phyloP scores from a whole-genome alignment of 23 tunicate genomes.

The Styela clava region DNA sequence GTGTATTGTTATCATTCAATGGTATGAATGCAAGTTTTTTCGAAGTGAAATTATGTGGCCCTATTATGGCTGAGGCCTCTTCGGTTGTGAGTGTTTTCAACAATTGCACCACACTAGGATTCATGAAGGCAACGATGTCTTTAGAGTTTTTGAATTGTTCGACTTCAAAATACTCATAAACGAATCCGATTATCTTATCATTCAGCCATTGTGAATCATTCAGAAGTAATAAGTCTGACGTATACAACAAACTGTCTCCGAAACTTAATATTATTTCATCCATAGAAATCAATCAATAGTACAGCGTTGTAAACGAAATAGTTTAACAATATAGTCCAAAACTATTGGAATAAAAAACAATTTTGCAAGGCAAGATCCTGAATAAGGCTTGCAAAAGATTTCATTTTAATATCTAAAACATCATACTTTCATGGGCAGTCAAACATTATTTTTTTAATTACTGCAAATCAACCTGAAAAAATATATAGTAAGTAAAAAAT shows the following conservation, averaged over 20 bases:
- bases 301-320: too few species aligned
- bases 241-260: conserved; percentile 48
- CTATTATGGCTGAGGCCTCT: conserved; percentile 27
- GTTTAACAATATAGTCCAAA: too few species aligned
- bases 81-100: conserved; percentile 4
- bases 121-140: conserved; percentile 10
- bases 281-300: too few species aligned
- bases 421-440: too few species aligned
- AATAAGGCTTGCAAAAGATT: too few species aligned
- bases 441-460: too few species aligned
- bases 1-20: conserved; percentile 33
- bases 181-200: conserved; percentile 70
- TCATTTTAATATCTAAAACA: too few species aligned
- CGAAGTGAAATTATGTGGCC: conserved; percentile 21
- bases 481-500: too few species aligned
- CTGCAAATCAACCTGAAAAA: too few species aligned
- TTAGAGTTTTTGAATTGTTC: conserved; percentile 9
- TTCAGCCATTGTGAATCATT: conserved; percentile 61
- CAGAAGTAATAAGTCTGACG: conserved; percentile 35
- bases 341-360: too few species aligned
- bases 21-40: conserved; percentile 38
- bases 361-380: too few species aligned
- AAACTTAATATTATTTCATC: conserved; percentile 41
- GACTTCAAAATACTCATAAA: conserved; percentile 50
- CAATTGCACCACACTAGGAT: conserved; percentile 44